Evolutionary conservation across 2,888 invertebrate genomes (phyloP), one percentile per base, ranked within the genome.

Genomic region (Pemphredon lugubris): DNA sequence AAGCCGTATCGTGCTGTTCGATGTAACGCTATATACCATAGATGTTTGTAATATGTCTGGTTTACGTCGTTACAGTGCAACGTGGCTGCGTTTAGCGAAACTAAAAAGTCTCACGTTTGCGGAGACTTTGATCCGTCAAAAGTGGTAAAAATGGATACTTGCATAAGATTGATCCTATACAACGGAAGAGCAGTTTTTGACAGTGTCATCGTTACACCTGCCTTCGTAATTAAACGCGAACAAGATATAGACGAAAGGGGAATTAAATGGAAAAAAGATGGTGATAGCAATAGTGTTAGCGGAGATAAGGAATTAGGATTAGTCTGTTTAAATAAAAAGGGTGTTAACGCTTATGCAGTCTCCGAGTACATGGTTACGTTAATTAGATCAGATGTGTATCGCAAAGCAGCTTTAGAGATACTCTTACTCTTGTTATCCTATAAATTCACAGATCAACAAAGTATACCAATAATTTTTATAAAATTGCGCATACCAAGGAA

Each of bases 401-500:
- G 83, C 26, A 75, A 48, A 59, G 75, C 64, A 23, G 84, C 84
- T 1, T n/a, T 83, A 6, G 66, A 51, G 44, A 47, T 23, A 5
- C 73, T 88, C 21, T 47, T 69, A 18, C 13, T 32, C 40, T 77
- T 40, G 6, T 48, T 51, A 37, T 0, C 11, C 4, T n/a, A 32
- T 5, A 66, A 58, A 18, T 16, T 50, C 1, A 21, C n/a, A 0
- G 14, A 57, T 20, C 4, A 30, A 42, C 18, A 7, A 44, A 30
- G 21, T 16, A 30, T 5, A 11, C 11, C 37, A 7, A 54, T 84
- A 2, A 63, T 88, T 72, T 70, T 86, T 11, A 64, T 94, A 48
- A 91, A 91, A 75, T 84, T 95, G 40, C 88, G 91, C 61, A 92
- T 91, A 11, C 93, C 94, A 0, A 90, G 91, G 69, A 90, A 89